A percentile compares a stretch with the other conserved stretches of the same genome.
These are phyloP conservation scores for Sinopyrophorus schimmeli DNA, from an alignment of 2,888 invertebrate species.

Conservation along the genomic window DNA sequence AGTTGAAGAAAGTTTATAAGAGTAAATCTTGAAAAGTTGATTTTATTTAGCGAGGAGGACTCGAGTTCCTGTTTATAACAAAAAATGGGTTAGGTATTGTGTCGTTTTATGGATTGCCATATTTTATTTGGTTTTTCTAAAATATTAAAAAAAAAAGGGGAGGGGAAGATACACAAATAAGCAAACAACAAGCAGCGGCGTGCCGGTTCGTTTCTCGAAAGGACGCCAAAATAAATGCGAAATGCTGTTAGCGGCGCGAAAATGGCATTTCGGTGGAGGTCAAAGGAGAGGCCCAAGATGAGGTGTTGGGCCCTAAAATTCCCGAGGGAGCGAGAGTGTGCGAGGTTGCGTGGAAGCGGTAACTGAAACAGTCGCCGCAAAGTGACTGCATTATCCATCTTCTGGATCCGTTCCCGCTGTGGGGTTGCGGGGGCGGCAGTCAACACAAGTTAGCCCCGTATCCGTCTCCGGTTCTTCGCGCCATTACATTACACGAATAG, in stretches of 20 bases:
- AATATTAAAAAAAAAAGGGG: too few relatives aligned
- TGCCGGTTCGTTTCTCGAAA: too few relatives aligned
- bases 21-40: too few relatives aligned
- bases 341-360: conserved; percentile 30
- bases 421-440: conserved; percentile 37
- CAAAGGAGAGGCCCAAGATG: conserved; percentile 19
- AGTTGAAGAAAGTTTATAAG: too few relatives aligned
- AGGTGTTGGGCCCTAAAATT: conserved; percentile 25
- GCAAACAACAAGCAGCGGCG: too few relatives aligned
- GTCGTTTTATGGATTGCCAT: too few relatives aligned
- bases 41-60: too few relatives aligned
- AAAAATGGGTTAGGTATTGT: too few relatives aligned
- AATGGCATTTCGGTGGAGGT: conserved; percentile 20
- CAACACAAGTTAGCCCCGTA: conserved; percentile 47
- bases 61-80: too few relatives aligned
- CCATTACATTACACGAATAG: conserved; percentile 50
- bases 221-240: too few relatives aligned
- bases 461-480: conserved; percentile 51
- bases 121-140: too few relatives aligned
- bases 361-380: conserved; percentile 33
- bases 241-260: conserved; percentile 13
- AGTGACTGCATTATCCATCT: conserved; percentile 34
- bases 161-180: too few relatives aligned
- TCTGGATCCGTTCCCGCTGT: conserved; percentile 30
- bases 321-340: conserved; percentile 23